Evolutionary conservation across 2,113 vertebrate species (phyloP).

Genomic region (Pluvialis apricaria): DNA sequence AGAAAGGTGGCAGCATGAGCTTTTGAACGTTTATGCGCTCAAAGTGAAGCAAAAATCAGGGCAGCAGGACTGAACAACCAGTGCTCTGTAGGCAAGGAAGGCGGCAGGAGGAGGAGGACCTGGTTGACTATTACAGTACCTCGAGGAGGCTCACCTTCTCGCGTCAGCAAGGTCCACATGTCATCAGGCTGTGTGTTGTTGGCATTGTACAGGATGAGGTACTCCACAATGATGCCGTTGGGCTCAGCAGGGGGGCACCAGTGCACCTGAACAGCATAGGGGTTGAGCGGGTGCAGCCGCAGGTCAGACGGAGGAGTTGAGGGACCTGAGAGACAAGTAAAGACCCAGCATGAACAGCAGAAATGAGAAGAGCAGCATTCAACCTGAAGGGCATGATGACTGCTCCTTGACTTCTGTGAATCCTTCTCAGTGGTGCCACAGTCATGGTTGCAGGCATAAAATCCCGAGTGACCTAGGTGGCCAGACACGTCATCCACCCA

Average conservation of each 20-base stretch:
- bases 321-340: conserved; percentile 75
- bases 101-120: background rate
- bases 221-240: conserved; percentile 90
- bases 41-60: background rate
- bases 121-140: background rate
- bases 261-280: conserved; percentile 87
- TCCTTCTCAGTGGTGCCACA: background rate
- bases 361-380: background rate
- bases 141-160: conserved; percentile 77
- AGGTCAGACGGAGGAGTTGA: conserved; percentile 89
- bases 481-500: background rate
- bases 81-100: background rate
- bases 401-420: background rate
- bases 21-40: background rate
- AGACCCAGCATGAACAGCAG: background rate
- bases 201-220: conserved; percentile 86
- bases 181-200: conserved; percentile 87
- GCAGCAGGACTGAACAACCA: background rate
- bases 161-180: conserved; percentile 88
- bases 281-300: conserved; percentile 84
- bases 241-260: conserved; percentile 93
- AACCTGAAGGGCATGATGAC: background rate
- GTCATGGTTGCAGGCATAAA: background rate
- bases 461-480: no score
- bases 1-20: background rate